These are phyloP conservation scores for Damaliscus lunatus DNA, from an alignment of 2,113 vertebrate species.

Conservation along the genomic window DNA sequence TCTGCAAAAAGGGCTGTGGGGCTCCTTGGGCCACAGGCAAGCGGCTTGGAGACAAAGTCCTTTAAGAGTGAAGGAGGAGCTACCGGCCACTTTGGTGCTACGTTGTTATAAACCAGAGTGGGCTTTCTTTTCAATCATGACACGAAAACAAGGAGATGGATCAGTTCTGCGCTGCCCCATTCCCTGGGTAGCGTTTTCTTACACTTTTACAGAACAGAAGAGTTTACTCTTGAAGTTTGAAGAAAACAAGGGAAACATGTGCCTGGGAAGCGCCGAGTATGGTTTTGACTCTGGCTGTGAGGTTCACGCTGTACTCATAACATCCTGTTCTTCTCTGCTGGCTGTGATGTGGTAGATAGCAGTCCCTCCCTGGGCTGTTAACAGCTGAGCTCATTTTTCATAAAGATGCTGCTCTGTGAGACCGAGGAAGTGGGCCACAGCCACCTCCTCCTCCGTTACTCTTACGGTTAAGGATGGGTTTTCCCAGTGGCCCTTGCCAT, in stretches of 20 bases:
- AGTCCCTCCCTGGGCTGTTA: background rate
- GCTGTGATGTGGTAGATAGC: conserved; percentile 64
- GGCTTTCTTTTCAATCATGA: background rate
- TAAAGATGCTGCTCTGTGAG: background rate
- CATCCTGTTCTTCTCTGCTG: conserved; percentile 74
- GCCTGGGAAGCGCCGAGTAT: conserved; percentile 43
- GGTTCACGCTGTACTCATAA: conserved; percentile 74
- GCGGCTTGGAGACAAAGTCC: background rate
- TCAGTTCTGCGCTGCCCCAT: background rate
- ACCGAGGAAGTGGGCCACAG: background rate
- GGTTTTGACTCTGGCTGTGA: conserved; percentile 68
- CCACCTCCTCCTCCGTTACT: background rate
- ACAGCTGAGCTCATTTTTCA: conserved; percentile 35
- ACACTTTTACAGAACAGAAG: conserved; percentile 1
- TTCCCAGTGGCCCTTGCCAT: background rate
- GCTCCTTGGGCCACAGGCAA: background rate
- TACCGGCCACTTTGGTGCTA: background rate
- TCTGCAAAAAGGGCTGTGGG: too few species aligned
- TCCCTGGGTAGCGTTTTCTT: conserved; percentile 30
- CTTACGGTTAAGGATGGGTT: background rate
- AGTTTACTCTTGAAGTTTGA: conserved; percentile 45
- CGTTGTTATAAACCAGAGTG: background rate
- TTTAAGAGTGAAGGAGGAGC: background rate
- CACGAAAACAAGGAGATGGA: background rate
- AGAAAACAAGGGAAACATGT: conserved; percentile 64